phyloP scores from a whole-genome alignment of 2,888 invertebrate species.

The Ectemnius lituratus region DNA sequence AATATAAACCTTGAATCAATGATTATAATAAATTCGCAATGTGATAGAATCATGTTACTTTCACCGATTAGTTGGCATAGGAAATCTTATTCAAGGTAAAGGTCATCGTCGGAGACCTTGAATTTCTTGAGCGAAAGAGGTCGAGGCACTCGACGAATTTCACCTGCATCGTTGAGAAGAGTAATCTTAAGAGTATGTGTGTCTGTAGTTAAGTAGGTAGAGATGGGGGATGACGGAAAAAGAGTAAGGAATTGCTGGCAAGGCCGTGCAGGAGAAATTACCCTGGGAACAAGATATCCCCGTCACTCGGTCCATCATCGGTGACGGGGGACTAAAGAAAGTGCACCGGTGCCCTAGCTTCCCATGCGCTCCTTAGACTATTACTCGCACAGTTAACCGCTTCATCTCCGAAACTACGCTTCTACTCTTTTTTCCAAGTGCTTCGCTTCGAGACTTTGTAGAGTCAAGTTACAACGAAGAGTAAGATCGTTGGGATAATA shows the following conservation, averaged over 20 bases:
- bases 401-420: background rate
- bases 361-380: conserved; percentile 6
- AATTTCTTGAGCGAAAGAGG: conserved; percentile 64
- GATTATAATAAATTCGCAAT: no score
- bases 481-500: no score
- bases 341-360: conserved; percentile 16
- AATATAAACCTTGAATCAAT: no score
- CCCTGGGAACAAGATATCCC: conserved; percentile 29
- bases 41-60: no score
- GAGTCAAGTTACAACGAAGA: no score
- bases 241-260: conserved; percentile 58
- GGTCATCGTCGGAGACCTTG: background rate
- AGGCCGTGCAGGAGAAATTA: conserved; percentile 67
- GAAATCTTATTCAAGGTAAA: background rate
- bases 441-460: no score
- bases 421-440: no score
- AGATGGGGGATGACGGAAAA: conserved; percentile 26
- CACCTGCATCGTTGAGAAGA: conserved; percentile 45
- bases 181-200: background rate
- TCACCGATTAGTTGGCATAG: background rate
- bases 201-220: background rate
- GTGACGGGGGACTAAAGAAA: conserved; percentile 46
- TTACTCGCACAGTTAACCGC: background rate
- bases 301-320: conserved; percentile 43
- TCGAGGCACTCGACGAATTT: conserved; percentile 60